Evolutionary conservation across 1,140 invertebrate species (phyloP).

Genomic region (Monomorium pharaonis): DNA sequence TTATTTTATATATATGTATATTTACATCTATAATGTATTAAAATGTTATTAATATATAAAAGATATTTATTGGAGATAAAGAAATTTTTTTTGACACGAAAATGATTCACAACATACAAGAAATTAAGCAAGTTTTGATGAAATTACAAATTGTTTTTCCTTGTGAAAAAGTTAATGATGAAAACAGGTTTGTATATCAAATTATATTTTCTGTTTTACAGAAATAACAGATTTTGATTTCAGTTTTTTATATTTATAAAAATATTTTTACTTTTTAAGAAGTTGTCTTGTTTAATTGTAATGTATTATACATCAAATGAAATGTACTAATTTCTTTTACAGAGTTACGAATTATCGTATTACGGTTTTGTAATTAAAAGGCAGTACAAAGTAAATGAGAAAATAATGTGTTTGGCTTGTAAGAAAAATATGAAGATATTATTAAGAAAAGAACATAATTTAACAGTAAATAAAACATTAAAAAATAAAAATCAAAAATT

Average conservation of each 20-base stretch:
- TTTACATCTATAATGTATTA: background rate
- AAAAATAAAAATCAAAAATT: background rate
- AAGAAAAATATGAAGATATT: background rate
- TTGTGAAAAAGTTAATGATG: background rate
- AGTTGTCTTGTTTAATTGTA: background rate
- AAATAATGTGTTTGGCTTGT: background rate
- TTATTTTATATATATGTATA: background rate
- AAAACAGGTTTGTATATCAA: slow-evolving; percentile 14
- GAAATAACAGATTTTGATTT: too few species aligned
- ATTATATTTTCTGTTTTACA: too few species aligned
- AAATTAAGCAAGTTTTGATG: background rate
- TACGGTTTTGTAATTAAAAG: background rate
- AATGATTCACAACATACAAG: background rate
- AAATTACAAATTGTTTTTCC: background rate
- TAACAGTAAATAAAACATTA: background rate
- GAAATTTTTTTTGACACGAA: background rate
- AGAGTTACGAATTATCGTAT: slow-evolving; percentile 2
- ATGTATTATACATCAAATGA: background rate
- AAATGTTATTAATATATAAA: slow-evolving; percentile 14
- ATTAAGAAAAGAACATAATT: background rate
- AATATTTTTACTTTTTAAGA: too few species aligned
- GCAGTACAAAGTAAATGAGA: background rate
- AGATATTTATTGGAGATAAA: background rate
- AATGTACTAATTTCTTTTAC: background rate
- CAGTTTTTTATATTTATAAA: too few species aligned